Percentiles rank a stretch among this genome's conserved stretches.
phyloP scores from a whole-genome alignment of 2,113 vertebrate species.

The Ariopsis seemanni region DNA sequence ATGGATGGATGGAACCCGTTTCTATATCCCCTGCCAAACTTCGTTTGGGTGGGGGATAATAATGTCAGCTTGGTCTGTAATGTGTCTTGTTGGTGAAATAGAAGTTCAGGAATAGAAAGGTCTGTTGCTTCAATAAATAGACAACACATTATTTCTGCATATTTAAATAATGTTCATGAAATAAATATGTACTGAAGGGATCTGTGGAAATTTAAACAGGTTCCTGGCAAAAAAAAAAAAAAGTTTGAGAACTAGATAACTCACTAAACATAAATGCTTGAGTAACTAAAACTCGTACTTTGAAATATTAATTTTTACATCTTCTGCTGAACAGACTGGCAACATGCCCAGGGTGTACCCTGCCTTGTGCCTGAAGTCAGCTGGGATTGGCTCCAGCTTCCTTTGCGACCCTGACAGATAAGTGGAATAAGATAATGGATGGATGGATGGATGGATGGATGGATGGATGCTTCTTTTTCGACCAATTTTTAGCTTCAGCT shows the following conservation, averaged over 20 bases:
- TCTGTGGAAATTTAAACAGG: not conserved
- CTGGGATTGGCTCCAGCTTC: too few relatives aligned
- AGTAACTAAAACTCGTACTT: not conserved
- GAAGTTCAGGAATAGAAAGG: not conserved
- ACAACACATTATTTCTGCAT: not conserved
- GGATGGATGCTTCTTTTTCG: not conserved
- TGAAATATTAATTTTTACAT: not conserved
- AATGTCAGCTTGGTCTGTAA: not conserved
- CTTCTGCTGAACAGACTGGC: not conserved
- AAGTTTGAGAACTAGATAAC: too few relatives aligned
- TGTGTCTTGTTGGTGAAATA: not conserved
- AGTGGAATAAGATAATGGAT: too few relatives aligned
- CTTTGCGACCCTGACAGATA: too few relatives aligned
- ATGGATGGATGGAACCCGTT: too few relatives aligned
- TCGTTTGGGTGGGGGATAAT: too few relatives aligned
- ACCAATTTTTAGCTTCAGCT: not conserved
- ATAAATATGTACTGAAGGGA: not conserved
- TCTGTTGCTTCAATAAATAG: not conserved
- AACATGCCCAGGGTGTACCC: too few relatives aligned
- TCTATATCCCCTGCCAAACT: too few relatives aligned
- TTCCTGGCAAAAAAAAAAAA: not conserved
- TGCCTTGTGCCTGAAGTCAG: too few relatives aligned
- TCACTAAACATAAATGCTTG: too few relatives aligned
- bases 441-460: too few relatives aligned
- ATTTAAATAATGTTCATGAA: not conserved